Conservation (phyloP, 2,113 vertebrate species). For the Strigops habroptila region DNA sequence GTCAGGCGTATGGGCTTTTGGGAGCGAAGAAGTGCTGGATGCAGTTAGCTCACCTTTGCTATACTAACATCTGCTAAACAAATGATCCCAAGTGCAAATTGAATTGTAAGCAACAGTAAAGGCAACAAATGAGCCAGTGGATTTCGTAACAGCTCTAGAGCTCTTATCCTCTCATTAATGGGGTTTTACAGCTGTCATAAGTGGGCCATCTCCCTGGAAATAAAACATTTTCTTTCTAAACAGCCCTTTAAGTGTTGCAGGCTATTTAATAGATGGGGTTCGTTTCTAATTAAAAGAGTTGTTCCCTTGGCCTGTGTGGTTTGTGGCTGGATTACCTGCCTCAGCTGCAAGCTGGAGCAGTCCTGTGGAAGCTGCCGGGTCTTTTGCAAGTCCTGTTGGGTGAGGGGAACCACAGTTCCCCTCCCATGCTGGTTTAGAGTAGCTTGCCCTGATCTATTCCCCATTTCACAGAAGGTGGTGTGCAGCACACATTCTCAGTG, state of each 20-base stretch:
- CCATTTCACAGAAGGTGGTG: not conserved
- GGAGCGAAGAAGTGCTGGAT: not conserved
- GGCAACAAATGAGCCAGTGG: not conserved
- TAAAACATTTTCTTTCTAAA: not conserved
- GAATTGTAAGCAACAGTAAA: not conserved
- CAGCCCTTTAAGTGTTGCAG: not conserved
- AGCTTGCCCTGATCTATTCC: not conserved
- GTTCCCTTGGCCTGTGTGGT: not conserved
- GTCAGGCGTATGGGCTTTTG: not conserved
- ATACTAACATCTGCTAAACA: not conserved
- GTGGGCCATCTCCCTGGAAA: constrained; percentile 16
- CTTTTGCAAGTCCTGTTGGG: not conserved
- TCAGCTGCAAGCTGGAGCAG: not conserved
- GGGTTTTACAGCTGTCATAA: not conserved
- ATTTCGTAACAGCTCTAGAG: not conserved
- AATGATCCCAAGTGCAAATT: not conserved
- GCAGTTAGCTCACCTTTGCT: not conserved
- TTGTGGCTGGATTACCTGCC: not conserved
- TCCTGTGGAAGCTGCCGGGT: not conserved
- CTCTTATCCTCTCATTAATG: not conserved
- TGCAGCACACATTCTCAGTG: fast-evolving
- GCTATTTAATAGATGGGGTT: not conserved
- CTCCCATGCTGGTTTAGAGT: not conserved
- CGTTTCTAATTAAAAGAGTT: constrained; percentile 10
- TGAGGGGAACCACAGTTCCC: not conserved